Evolutionary conservation across 2,797 vertebrate species (phyloP), one percentile per base, ranked within the genome.

Genomic region (Heterohyrax brucei): DNA sequence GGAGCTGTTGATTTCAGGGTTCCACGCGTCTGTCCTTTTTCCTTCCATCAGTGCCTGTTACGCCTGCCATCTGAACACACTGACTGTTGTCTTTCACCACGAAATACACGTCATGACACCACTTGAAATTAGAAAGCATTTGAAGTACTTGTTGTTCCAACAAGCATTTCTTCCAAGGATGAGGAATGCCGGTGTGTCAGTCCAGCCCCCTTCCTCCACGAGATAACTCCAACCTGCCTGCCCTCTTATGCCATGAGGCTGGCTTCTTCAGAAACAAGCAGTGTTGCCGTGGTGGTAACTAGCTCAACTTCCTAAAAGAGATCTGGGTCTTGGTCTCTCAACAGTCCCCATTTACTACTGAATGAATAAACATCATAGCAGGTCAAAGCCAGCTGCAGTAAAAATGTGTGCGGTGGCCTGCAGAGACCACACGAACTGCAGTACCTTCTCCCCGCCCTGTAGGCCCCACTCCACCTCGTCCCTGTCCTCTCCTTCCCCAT

Each of bases 111-210:
- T 12, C 3, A 4, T 7, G 19, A 8, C 28, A 81, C 39, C 93
- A 26, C 30, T 33, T 85, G 93, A 93, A 96, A 93, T 56, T 0
- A 64, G 80, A 97, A 92, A 61, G 72, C 33, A 30, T 5, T n/a
- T 28, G 50, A 18, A 66, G 30, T 10, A 22, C 62, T 44, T 26
- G 19, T 44, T n/a, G 21, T 72, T 78, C 61, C 76, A 76, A 68
- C 18, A 53, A 80, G 53, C 33, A 21, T 83, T 62, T 93, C 94
- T 82, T 84, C 16, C 46, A 68, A 68, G 26, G 56, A 44, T 2
- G 13, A 28, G 70, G 70, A 77, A 70, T 53, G 39, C 3, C 30
- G 0, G 21, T 44, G 6, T 4, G 19, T 10, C 22, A 39, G 90
- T 66, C 33, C 56, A n/a, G 14, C 10, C 8, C 26, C 68, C 0